Evolutionary conservation across 2,888 invertebrate species (phyloP).

Genomic region (Megastigmus dorsalis): DNA sequence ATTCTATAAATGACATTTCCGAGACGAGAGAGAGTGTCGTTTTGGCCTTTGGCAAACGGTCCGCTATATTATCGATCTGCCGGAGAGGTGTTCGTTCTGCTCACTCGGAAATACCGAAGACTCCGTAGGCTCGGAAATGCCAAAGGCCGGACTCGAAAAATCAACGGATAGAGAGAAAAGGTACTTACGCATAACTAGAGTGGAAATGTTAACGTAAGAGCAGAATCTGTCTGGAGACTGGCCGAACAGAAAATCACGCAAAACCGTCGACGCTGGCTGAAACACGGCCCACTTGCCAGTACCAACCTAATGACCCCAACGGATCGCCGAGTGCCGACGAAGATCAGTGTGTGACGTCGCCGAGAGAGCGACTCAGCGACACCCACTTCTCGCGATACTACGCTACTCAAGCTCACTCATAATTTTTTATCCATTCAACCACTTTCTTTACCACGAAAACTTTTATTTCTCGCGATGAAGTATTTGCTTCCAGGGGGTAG

Average conservation of each 20-base stretch:
- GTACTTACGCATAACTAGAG: constrained; percentile 50
- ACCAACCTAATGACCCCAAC: constrained; percentile 42
- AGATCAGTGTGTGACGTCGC: constrained; percentile 39
- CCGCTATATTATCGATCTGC: constrained; percentile 51
- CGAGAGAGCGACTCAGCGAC: constrained; percentile 50
- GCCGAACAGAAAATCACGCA: background rate
- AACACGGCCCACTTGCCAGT: constrained; percentile 50
- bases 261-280: constrained; percentile 31
- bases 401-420: background rate
- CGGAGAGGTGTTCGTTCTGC: constrained; percentile 23
- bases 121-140: background rate
- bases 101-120: background rate
- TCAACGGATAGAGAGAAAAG: background rate
- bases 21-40: constrained; percentile 25
- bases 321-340: background rate
- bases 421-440: background rate
- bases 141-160: background rate
- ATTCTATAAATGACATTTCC: constrained; percentile 66
- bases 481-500: too few relatives aligned
- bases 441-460: too few relatives aligned
- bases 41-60: constrained; percentile 37
- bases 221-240: too few relatives aligned
- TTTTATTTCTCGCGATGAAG: too few relatives aligned
- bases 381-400: constrained; percentile 53
- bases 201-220: background rate